phyloP scores from a whole-genome alignment of 2,797 vertebrate species.

The Tokudaia tokunoshimensis region DNA sequence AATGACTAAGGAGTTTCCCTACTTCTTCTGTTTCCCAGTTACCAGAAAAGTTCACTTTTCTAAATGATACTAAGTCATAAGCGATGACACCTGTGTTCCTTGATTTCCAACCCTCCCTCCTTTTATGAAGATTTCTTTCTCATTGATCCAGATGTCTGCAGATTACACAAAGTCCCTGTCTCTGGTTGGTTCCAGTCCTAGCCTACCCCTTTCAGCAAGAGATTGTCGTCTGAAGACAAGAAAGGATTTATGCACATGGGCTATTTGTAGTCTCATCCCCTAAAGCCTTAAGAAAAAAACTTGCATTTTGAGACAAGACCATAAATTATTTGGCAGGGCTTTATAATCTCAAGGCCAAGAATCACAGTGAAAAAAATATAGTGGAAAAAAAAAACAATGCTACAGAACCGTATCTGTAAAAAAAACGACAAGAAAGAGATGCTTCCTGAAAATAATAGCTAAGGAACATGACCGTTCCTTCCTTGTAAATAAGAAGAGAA shows the following conservation, averaged over 20 bases:
- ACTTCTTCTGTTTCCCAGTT: background rate
- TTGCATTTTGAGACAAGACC: background rate
- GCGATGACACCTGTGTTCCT: background rate
- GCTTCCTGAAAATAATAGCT: slow-evolving; percentile 56
- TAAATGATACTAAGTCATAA: background rate
- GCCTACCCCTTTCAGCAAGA: background rate
- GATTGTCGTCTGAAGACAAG: background rate
- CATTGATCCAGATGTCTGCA: background rate
- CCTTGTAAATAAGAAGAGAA: slow-evolving; percentile 68
- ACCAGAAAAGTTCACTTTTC: background rate
- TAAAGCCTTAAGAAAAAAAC: slow-evolving; percentile 7
- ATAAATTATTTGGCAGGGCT: slow-evolving; percentile 20
- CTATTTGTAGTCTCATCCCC: background rate
- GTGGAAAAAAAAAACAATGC: slow-evolving; percentile 13
- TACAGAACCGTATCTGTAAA: slow-evolving; percentile 2
- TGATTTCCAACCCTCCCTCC: background rate
- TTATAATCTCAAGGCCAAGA: slow-evolving; percentile 12
- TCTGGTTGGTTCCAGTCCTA: background rate
- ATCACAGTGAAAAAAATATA: background rate
- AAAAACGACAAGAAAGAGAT: background rate
- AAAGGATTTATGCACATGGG: background rate
- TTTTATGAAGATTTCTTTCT: background rate
- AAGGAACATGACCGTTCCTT: slow-evolving; percentile 59
- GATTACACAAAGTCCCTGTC: background rate
- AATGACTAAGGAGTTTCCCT: background rate